phyloP scores from a whole-genome alignment of 2,797 vertebrate species.

The Xerus rutilus region DNA sequence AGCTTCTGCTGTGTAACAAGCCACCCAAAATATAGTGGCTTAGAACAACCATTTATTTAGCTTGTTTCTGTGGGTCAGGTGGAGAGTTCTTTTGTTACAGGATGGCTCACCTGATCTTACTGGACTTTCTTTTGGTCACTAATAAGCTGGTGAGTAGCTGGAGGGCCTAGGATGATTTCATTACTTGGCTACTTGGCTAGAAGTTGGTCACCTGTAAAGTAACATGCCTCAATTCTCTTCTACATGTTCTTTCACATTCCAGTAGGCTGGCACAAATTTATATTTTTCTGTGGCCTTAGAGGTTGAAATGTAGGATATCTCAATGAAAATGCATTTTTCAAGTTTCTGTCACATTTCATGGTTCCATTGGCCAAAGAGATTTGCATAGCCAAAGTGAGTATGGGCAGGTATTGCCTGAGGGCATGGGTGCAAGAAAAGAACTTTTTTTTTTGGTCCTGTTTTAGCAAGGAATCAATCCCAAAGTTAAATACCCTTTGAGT shows the following conservation, averaged over 20 bases:
- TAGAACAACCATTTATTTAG: not conserved
- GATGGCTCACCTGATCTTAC: not conserved
- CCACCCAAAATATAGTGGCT: not conserved
- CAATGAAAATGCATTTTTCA: not conserved
- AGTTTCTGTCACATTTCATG: not conserved
- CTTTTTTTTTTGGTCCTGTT: not conserved
- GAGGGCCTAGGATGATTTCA: not conserved
- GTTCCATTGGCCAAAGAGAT: not conserved
- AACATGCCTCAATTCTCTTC: no score
- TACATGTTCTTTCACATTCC: accelerated
- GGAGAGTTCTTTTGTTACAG: not conserved
- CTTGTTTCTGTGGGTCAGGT: not conserved
- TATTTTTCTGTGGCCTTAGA: not conserved
- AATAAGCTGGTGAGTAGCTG: not conserved
- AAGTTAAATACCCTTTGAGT: not conserved
- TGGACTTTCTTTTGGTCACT: not conserved
- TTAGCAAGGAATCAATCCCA: not conserved
- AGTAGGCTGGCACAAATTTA: not conserved
- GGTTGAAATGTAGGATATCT: not conserved
- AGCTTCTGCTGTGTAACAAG: not conserved
- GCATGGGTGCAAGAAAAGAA: not conserved
- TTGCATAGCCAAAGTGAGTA: no score
- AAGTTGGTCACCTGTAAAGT: not conserved
- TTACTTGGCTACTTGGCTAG: no score
- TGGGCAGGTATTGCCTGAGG: not conserved